phyloP scores from a whole-genome alignment of 2,797 vertebrate genomes.

The Tamandua tetradactyla region DNA sequence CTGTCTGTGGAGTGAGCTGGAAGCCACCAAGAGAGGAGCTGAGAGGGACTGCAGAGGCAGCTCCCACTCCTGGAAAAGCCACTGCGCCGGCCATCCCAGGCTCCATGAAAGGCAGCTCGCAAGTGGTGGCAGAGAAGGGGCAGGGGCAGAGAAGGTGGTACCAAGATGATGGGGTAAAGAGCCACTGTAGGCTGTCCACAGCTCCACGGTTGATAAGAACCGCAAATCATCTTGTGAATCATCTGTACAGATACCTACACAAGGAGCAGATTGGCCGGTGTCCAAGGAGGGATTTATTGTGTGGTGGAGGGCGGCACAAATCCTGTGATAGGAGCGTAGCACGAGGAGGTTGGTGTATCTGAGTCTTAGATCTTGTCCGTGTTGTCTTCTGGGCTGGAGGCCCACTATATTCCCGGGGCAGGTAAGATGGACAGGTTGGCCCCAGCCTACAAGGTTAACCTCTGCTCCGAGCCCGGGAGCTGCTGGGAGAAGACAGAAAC shows the following conservation, averaged over 20 bases:
- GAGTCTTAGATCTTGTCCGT: constrained; percentile 39
- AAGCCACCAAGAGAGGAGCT: neutral
- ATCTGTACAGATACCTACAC: constrained; percentile 58
- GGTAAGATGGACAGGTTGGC: constrained; percentile 40
- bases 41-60: neutral
- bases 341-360: constrained; percentile 65
- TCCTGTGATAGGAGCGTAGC: neutral
- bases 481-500: neutral
- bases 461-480: neutral
- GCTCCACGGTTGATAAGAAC: constrained; percentile 47
- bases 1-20: neutral
- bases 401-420: constrained; percentile 68
- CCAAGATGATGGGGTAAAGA: neutral
- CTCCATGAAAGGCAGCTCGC: neutral
- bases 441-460: constrained; percentile 59
- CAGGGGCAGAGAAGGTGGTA: neutral
- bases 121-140: neutral
- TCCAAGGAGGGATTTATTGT: constrained; percentile 63
- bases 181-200: constrained; percentile 20
- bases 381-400: constrained; percentile 32
- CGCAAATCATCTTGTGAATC: constrained; percentile 57
- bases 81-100: neutral
- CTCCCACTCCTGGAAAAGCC: neutral
- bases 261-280: constrained; percentile 45
- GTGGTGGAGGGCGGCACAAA: neutral